Evolutionary conservation across 2,888 invertebrate species (phyloP).

Genomic region (Macroteleia sp.): DNA sequence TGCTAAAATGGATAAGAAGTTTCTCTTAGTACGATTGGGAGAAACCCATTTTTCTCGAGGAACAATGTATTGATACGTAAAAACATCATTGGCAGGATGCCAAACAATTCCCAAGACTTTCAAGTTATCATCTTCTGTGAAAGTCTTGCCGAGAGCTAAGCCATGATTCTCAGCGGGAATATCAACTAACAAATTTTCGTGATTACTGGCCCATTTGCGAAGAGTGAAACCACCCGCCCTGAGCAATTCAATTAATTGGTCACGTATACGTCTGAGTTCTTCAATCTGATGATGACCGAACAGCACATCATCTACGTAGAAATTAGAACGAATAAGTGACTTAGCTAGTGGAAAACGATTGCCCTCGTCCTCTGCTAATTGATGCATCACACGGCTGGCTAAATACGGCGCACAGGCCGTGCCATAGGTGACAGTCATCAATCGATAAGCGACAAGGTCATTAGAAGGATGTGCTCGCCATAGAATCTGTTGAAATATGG

Average conservation of each 20-base stretch:
- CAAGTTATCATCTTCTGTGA: neutral
- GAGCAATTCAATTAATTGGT: neutral
- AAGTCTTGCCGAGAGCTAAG: neutral
- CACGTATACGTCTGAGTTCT: neutral
- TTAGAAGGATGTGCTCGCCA: neutral
- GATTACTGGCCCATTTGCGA: neutral
- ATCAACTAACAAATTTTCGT: neutral
- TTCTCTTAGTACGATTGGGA: neutral
- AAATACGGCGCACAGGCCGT: neutral
- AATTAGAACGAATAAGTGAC: neutral
- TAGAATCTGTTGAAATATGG: neutral
- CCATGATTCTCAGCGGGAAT: neutral
- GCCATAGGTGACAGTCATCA: neutral
- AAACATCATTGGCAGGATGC: neutral
- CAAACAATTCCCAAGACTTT: neutral
- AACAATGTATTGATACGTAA: neutral
- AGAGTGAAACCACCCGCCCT: neutral
- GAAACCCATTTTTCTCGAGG: neutral
- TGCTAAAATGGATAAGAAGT: neutral
- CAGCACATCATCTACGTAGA: slow-evolving; percentile 1
- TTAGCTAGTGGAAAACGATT: neutral
- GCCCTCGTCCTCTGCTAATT: neutral
- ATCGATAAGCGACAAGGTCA: neutral
- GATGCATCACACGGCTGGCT: neutral
- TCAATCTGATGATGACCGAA: neutral